These are phyloP conservation scores for Siniperca chuatsi DNA, from an alignment of 2,113 vertebrate genomes.

Conservation along the genomic window DNA sequence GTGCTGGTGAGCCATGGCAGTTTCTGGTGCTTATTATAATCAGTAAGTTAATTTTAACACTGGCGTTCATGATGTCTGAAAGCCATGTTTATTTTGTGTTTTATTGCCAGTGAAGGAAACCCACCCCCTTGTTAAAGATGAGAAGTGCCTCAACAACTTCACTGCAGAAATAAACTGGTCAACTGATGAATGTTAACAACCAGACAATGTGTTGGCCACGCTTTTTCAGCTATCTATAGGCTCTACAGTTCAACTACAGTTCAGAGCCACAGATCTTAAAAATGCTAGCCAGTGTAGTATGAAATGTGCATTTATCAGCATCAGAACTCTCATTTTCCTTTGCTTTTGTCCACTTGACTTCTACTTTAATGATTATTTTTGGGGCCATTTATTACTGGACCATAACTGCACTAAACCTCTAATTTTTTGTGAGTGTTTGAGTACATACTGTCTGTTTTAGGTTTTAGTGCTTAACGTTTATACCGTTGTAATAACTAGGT, in stretches of 20 bases:
- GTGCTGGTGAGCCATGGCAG: neutral
- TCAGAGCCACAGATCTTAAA: slow-evolving; percentile 1
- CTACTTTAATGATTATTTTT: neutral
- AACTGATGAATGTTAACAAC: neutral
- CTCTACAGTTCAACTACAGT: neutral
- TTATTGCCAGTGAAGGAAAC: neutral
- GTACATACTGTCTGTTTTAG: no score
- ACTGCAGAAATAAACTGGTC: neutral
- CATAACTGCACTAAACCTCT: neutral
- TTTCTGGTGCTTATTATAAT: neutral
- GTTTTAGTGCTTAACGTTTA: neutral
- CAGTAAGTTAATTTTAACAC: no score
- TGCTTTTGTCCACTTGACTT: neutral
- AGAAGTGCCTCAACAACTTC: neutral
- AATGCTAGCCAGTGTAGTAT: neutral
- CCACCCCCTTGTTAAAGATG: neutral
- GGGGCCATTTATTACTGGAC: neutral
- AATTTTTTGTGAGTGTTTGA: neutral
- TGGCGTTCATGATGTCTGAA: neutral
- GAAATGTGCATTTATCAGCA: neutral
- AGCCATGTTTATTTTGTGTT: neutral
- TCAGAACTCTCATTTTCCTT: neutral
- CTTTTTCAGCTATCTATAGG: neutral
- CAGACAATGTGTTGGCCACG: neutral
- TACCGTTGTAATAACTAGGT: no score